phyloP scores from a whole-genome alignment of 2,797 vertebrate genomes.

The Enteromius thamalakanensis region DNA sequence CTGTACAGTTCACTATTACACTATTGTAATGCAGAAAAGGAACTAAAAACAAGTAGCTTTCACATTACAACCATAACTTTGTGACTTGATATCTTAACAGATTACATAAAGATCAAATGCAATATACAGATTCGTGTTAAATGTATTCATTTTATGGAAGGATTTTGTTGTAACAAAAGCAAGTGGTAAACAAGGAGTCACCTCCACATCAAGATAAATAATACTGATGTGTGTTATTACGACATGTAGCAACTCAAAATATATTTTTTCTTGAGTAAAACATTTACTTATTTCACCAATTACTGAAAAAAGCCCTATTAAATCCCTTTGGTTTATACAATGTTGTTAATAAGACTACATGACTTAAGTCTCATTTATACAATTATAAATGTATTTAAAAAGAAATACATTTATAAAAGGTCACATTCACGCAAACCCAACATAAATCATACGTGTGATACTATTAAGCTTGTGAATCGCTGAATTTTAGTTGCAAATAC shows the following conservation, averaged over 20 bases:
- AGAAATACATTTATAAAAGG: too few species aligned
- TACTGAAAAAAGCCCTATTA: neutral
- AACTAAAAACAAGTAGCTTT: neutral
- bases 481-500: neutral
- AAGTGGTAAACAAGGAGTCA: neutral
- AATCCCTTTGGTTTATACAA: slow-evolving; percentile 19
- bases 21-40: neutral
- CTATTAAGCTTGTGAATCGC: neutral
- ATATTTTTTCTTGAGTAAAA: neutral
- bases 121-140: neutral
- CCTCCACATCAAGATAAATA: neutral
- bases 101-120: neutral
- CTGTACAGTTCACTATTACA: neutral
- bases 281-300: slow-evolving; percentile 1
- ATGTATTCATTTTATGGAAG: neutral
- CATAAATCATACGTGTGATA: neutral
- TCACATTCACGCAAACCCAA: neutral
- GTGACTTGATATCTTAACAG: neutral
- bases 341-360: neutral
- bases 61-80: neutral
- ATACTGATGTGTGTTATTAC: neutral
- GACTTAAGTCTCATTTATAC: neutral
- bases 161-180: neutral
- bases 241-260: neutral
- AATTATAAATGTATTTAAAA: neutral